Evolutionary conservation across 2,113 vertebrate genomes (phyloP).

Genomic region (Balaeniceps rex): DNA sequence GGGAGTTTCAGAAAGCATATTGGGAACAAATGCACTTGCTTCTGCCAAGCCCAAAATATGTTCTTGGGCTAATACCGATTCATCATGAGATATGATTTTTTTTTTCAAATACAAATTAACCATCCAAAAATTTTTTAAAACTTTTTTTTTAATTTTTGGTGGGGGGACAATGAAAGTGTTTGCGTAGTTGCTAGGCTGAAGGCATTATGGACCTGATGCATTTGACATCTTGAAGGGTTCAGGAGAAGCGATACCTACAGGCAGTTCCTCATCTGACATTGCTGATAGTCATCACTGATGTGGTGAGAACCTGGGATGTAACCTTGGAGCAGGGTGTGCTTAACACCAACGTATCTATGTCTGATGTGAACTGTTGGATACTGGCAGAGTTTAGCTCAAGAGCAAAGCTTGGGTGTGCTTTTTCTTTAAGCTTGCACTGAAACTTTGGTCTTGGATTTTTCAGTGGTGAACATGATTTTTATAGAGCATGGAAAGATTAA

Average conservation of each 20-base stretch:
- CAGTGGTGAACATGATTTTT: not conserved
- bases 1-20: not conserved
- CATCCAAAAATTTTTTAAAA: not conserved
- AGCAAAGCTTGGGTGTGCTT: not conserved
- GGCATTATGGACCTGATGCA: not conserved
- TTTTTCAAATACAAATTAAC: not conserved
- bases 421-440: not conserved
- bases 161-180: not conserved
- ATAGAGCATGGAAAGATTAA: not conserved
- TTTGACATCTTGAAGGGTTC: not conserved
- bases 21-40: not conserved
- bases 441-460: not conserved
- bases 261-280: not conserved
- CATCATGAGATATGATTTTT: not conserved
- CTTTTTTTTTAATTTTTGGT: not conserved
- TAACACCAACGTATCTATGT: fast-evolving
- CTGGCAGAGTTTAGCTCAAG: not conserved
- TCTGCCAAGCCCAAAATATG: not conserved
- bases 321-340: not conserved
- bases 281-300: too few relatives aligned
- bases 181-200: not conserved
- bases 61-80: not conserved
- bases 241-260: not conserved
- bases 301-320: not conserved
- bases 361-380: not conserved